Percentiles rank a stretch among this genome's conserved stretches.
Conservation (phyloP, 2,888 invertebrate species). For the Dolomedes plantarius region DNA sequence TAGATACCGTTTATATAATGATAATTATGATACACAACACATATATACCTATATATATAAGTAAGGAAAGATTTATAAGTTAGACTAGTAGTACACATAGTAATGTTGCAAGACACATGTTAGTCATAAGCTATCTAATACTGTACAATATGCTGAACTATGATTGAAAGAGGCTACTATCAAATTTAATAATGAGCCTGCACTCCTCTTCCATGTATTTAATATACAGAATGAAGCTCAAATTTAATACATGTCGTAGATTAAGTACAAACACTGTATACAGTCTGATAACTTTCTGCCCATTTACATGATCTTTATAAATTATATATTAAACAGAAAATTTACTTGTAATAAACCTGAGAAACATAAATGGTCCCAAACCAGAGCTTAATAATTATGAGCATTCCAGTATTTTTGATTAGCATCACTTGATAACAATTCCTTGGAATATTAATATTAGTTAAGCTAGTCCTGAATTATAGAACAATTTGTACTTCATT, state of each 20-base stretch:
- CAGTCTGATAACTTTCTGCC: not conserved
- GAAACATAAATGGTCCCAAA: not conserved
- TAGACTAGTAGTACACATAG: slow-evolving; percentile 7
- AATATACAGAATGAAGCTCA: not conserved
- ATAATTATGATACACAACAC: no score
- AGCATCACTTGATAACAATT: not conserved
- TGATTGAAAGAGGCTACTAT: not conserved
- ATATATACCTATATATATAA: no score
- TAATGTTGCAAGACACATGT: not conserved
- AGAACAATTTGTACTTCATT: not conserved
- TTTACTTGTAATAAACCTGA: not conserved
- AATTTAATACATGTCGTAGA: not conserved
- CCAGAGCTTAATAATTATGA: not conserved
- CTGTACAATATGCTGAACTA: not conserved
- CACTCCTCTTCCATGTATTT: not conserved
- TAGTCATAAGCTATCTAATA: not conserved
- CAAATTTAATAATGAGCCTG: not conserved
- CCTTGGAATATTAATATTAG: not conserved
- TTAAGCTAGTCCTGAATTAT: not conserved
- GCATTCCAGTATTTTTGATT: not conserved
- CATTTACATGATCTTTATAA: not conserved
- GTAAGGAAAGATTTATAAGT: no score
- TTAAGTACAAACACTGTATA: not conserved
- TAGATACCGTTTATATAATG: no score
- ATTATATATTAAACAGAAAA: not conserved